Base-by-base conservation (phyloP, 2,797 vertebrate species). In the Peromyscus eremicus region DNA sequence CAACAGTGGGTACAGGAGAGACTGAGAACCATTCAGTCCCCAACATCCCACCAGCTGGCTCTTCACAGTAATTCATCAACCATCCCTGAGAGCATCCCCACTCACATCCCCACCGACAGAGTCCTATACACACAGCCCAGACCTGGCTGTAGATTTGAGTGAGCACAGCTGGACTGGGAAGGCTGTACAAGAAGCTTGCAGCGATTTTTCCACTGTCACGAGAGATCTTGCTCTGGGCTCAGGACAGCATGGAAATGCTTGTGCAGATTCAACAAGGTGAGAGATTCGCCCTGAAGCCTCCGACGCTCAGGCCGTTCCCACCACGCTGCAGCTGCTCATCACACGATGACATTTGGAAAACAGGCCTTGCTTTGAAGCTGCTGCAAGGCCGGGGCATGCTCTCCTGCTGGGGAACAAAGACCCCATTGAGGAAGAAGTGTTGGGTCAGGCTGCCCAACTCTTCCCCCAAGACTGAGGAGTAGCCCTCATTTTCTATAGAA, bases 131-230 rank as follows among this genome's bases (percentile, higher is more conserved):
- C 73, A 89, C 83, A 94, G 55, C 82, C 94, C 97, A 96, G 95
- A 96, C 94, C 96, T 98, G 97, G 95, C 97, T 76, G 92, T 97
- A 97, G 90, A 95, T 93, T 95, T 96, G 97, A 98, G 86, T 21
- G 49, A 94, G 94, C 75, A 37, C 97, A 98, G 98, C 96, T 98
- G 96, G 91, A 62, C 3, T n/a, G 16, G 25, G 23, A 17, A 88
- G 92, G 49, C 95, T 97, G 92, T 91, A 95, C 96, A 97, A 98
- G 98, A 97, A 96, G 94, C 97, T 46, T 27, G 21, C 16, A 68
- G 89, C 52, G 34, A 94, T 93, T 73, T 83, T 83, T 85, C 88
- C 95, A 6, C 25, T 49, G 93, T 62, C 62, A 13, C 1, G 0
- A 1, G 32, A 96, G 70, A 37, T 64, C 60, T 97, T 97, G 95